A percentile compares a stretch with the other conserved stretches of the same genome.
Evolutionary conservation across 2,888 invertebrate species (phyloP).

Genomic region (Tromatobia lineatoria): DNA sequence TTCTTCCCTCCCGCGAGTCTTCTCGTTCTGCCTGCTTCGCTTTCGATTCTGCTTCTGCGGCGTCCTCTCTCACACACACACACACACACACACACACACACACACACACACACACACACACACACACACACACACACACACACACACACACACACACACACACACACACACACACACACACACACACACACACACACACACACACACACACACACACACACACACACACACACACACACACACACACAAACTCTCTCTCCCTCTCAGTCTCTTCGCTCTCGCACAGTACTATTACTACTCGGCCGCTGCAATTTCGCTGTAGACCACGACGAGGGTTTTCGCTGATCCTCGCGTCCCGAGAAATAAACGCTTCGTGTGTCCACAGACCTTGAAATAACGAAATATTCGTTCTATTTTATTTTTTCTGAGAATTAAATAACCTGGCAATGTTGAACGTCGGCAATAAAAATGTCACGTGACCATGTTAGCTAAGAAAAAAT

Average conservation of each 20-base stretch:
- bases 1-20: constrained; percentile 72
- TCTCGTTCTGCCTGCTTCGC: constrained; percentile 62
- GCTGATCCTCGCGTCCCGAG: constrained; percentile 39
- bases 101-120: too few species aligned
- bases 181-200: too few species aligned
- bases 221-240: too few species aligned
- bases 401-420: constrained; percentile 17
- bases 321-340: constrained; percentile 59
- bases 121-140: too few species aligned
- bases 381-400: constrained; percentile 24
- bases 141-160: too few species aligned
- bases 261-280: constrained; percentile 38
- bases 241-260: constrained; percentile 41
- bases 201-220: too few species aligned
- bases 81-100: too few species aligned
- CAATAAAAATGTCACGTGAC: neutral
- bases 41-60: constrained; percentile 55
- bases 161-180: too few species aligned
- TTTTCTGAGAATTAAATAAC: constrained; percentile 34
- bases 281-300: constrained; percentile 41
- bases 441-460: neutral
- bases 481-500: constrained; percentile 11
- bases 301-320: constrained; percentile 63
- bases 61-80: constrained; percentile 35
- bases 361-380: constrained; percentile 45